Evolutionary conservation across 2,888 invertebrate genomes (phyloP).

Genomic region (Thyatira batis): DNA sequence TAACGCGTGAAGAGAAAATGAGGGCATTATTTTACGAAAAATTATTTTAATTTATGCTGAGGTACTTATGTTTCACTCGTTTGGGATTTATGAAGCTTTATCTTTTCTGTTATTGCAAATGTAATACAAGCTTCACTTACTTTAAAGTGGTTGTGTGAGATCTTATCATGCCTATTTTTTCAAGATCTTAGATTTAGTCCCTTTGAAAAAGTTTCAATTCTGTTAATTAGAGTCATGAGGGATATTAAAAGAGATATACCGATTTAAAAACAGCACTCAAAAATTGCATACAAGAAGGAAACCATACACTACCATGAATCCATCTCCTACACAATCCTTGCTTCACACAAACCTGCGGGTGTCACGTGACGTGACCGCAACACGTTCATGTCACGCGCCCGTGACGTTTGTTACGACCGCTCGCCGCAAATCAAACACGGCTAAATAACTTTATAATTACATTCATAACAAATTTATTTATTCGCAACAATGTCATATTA

Average conservation of each 20-base stretch:
- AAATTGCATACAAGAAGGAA: no score
- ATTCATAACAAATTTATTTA: constrained; percentile 14
- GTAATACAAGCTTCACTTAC: background rate
- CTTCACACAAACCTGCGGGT: constrained; percentile 50
- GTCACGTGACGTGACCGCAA: constrained; percentile 44
- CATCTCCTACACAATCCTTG: constrained; percentile 27
- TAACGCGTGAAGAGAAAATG: background rate
- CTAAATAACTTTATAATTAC: constrained; percentile 25
- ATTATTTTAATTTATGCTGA: background rate
- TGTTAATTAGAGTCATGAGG: no score
- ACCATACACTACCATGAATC: no score
- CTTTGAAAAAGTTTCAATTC: no score
- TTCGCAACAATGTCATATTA: background rate
- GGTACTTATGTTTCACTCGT: no score
- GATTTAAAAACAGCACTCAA: no score
- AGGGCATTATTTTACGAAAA: background rate
- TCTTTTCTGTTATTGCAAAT: background rate
- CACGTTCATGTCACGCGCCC: constrained; percentile 37
- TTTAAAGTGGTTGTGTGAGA: no score
- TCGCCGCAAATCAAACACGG: constrained; percentile 40
- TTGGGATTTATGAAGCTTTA: background rate
- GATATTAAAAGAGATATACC: no score
- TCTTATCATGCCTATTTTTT: no score
- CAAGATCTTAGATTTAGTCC: no score
- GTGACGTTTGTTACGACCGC: constrained; percentile 36